Conservation (phyloP, 2,113 vertebrate species). For the Erythrocercus mccallii region DNA sequence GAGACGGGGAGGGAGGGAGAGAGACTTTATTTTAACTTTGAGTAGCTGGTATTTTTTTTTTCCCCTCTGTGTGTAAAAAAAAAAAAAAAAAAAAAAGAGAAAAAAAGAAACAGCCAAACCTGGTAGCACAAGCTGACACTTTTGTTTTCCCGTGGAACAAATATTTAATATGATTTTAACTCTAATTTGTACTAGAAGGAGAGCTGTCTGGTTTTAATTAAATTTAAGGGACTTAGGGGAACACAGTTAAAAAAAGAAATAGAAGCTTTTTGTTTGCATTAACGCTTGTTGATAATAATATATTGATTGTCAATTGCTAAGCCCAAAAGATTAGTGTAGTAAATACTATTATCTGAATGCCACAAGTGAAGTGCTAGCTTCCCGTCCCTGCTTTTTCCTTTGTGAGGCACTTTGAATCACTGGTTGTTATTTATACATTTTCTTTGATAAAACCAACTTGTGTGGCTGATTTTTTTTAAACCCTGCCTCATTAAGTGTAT, state of each 20-base stretch:
- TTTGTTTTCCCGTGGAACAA: conserved; percentile 52
- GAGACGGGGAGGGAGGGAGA: conserved; percentile 79
- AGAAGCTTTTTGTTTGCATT: conserved; percentile 59
- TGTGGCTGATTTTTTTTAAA: conserved; percentile 67
- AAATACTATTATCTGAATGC: conserved; percentile 69
- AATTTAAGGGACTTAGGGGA: conserved; percentile 56
- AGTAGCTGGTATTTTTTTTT: conserved; percentile 72
- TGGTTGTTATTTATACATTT: conserved; percentile 73
- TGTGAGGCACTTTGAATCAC: conserved; percentile 68
- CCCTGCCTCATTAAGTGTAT: conserved; percentile 66
- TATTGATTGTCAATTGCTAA: conserved; percentile 63
- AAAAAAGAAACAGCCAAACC: conserved; percentile 26
- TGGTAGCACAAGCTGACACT: conserved; percentile 43
- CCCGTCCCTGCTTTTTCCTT: conserved; percentile 66
- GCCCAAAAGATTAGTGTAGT: conserved; percentile 67
- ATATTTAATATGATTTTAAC: conserved; percentile 65
- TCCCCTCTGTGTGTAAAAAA: not conserved
- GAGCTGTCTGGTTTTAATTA: conserved; percentile 57
- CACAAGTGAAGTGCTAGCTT: conserved; percentile 69
- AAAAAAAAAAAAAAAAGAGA: not conserved
- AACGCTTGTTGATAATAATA: conserved; percentile 63
- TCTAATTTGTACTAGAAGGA: conserved; percentile 34
- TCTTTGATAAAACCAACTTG: conserved; percentile 73
- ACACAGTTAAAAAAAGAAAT: conserved; percentile 43
- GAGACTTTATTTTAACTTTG: conserved; percentile 85